Evolutionary conservation across 2,888 invertebrate species (phyloP).

Genomic region (Conops quadrifasciatus): DNA sequence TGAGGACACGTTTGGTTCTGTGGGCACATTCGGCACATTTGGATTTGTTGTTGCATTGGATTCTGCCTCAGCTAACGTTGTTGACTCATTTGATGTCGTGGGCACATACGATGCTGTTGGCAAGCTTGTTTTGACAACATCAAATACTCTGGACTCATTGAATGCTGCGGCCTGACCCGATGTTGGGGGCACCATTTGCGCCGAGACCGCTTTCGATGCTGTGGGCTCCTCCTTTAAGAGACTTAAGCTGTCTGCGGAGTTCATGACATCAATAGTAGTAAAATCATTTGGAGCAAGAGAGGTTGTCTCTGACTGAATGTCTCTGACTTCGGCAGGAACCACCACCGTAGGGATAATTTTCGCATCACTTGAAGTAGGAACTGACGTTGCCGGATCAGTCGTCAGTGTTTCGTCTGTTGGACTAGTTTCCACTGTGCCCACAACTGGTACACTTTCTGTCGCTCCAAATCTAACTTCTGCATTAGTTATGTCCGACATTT

Average conservation of each 20-base stretch:
- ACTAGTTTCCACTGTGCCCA: neutral
- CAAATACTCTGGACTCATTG: too few species aligned
- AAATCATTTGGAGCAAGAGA: conserved; percentile 31
- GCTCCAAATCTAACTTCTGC: neutral
- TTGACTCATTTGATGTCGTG: too few species aligned
- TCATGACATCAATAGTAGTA: conserved; percentile 16
- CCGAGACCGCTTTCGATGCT: too few species aligned
- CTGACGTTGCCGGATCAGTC: neutral
- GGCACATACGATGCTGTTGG: conserved; percentile 28
- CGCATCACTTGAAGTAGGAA: conserved; percentile 30
- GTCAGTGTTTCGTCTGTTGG: neutral
- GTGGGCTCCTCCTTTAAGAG: too few species aligned
- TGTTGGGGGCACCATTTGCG: too few species aligned
- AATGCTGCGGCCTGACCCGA: too few species aligned
- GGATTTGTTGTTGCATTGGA: conserved; percentile 36
- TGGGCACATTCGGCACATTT: conserved; percentile 30
- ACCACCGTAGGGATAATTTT: conserved; percentile 31
- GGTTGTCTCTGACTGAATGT: conserved; percentile 28
- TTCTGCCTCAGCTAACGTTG: too few species aligned
- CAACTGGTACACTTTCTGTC: neutral
- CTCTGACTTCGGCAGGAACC: conserved; percentile 18
- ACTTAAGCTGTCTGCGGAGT: neutral
- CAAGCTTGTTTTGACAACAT: too few species aligned
- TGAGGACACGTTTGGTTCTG: conserved; percentile 20
- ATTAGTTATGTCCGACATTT: too few species aligned